These are phyloP conservation scores for Chrysolina americana DNA, from an alignment of 2,888 invertebrate species.

Conservation along the genomic window DNA sequence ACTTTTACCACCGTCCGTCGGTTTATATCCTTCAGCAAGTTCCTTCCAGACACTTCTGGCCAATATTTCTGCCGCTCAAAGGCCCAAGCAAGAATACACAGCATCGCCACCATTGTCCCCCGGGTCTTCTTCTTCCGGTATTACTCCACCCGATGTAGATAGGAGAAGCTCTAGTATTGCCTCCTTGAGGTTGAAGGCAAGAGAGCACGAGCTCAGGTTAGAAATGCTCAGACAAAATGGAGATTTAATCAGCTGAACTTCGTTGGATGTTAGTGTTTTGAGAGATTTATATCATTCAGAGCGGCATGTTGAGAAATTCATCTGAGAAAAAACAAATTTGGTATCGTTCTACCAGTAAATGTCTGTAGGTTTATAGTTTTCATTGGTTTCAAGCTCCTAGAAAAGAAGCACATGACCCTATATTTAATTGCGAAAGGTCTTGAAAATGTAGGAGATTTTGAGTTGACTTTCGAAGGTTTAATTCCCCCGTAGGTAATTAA, in stretches of 20 bases:
- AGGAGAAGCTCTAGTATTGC: constrained; percentile 90
- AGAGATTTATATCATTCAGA: background rate
- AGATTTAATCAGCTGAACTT: constrained; percentile 83
- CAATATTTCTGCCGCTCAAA: constrained; percentile 79
- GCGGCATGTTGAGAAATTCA: background rate
- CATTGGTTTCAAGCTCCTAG: no score
- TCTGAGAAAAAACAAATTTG: no score
- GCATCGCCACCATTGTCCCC: constrained; percentile 73
- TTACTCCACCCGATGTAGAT: constrained; percentile 79
- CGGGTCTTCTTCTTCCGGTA: constrained; percentile 67
- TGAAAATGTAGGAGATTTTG: no score
- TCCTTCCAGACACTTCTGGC: constrained; percentile 91
- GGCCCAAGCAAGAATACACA: constrained; percentile 72
- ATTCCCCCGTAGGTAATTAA: no score
- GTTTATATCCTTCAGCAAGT: constrained; percentile 74
- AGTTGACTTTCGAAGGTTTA: no score
- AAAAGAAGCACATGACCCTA: no score
- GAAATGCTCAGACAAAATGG: constrained; percentile 86
- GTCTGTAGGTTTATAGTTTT: no score
- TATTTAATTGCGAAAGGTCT: no score
- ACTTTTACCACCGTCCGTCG: constrained; percentile 77
- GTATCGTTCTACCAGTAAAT: no score
- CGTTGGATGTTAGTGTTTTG: background rate
- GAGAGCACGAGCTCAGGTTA: constrained; percentile 89
- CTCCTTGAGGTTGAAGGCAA: constrained; percentile 87